Percentiles rank a stretch among this genome's conserved stretches.
phyloP scores from a whole-genome alignment of 2,797 vertebrate species.

The Hydrocynus forskahlii region DNA sequence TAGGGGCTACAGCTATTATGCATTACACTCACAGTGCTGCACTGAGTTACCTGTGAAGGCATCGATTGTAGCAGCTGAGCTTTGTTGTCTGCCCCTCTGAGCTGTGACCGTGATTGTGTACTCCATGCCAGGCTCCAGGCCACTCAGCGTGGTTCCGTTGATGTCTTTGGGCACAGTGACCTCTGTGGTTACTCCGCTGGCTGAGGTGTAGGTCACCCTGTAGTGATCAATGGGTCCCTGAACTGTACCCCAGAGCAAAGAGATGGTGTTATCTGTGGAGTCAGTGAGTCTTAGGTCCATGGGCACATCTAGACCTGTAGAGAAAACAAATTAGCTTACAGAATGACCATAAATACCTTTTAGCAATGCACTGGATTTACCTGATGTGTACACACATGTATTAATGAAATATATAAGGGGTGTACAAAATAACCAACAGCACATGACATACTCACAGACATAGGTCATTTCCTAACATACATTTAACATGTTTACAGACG shows the following conservation, averaged over 20 bases:
- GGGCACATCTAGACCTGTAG: slow-evolving; percentile 90
- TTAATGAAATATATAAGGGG: too few species aligned
- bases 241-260: slow-evolving; percentile 89
- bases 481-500: too few species aligned
- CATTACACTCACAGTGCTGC: neutral
- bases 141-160: slow-evolving; percentile 83
- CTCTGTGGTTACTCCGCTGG: slow-evolving; percentile 87
- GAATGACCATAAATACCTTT: neutral
- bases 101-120: slow-evolving; percentile 93
- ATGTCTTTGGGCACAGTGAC: slow-evolving; percentile 85
- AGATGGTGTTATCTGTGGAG: slow-evolving; percentile 94
- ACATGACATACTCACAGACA: too few species aligned
- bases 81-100: slow-evolving; percentile 92
- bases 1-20: neutral
- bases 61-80: slow-evolving; percentile 88
- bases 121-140: slow-evolving; percentile 93
- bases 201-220: slow-evolving; percentile 89
- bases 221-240: slow-evolving; percentile 95
- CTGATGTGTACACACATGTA: too few species aligned
- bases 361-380: too few species aligned
- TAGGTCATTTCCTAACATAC: too few species aligned
- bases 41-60: slow-evolving; percentile 90
- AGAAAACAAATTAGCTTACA: neutral
- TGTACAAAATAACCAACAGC: too few species aligned
- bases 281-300: slow-evolving; percentile 89